Base-by-base conservation (phyloP, 35 echinoderm and acorn worm species). In the Amphiura filiformis region DNA sequence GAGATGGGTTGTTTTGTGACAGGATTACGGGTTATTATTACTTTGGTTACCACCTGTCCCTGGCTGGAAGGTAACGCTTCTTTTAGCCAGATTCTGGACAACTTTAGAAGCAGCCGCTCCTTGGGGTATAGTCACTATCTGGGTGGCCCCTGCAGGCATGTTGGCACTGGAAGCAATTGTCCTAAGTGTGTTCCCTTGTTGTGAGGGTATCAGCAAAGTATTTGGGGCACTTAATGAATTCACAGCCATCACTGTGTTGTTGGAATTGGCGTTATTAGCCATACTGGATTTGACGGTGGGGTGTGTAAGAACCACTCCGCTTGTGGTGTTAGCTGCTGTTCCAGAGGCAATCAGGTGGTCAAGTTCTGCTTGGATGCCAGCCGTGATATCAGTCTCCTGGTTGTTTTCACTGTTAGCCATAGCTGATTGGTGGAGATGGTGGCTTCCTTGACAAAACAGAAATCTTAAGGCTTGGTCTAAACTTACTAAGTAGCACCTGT, bases 11-110 rank as follows among this genome's bases (percentile, higher is more conserved):
- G 86, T 57, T 90, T 92, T 18, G 86, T 82, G 4, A 37, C 76
- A 37, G 96, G 86, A 57, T 94, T 99, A 36, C 89, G 85, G 20
- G 93, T 92, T 23, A 99, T 92, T 37, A 99, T 90, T 20, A 99
- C 93, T 87, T 99, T 99, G 22, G 90, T 95, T 28, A 95, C 79
- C 31, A 86, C 83, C 37, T 94, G 93, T 34, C 87, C 90, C 15
- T 83, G 57, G 11, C 37, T 56, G 12, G 42, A 57, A 7, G 49
- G 87, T 17, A 90, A 52, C 7, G 90, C n/a, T 87, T 18, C 96
- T 86, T 75, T 99, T 99, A 13, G 92, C 86, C 22, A 80, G 79
- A 18, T 86, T 85, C 35, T 85, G 83, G 56, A 85, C 64, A 11
- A 61, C 64, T 37, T 85, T 70, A 20, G 33, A 23, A 1, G 39